Evolutionary conservation across 2,113 vertebrate genomes (phyloP).

Genomic region (Leptosomus discolor): DNA sequence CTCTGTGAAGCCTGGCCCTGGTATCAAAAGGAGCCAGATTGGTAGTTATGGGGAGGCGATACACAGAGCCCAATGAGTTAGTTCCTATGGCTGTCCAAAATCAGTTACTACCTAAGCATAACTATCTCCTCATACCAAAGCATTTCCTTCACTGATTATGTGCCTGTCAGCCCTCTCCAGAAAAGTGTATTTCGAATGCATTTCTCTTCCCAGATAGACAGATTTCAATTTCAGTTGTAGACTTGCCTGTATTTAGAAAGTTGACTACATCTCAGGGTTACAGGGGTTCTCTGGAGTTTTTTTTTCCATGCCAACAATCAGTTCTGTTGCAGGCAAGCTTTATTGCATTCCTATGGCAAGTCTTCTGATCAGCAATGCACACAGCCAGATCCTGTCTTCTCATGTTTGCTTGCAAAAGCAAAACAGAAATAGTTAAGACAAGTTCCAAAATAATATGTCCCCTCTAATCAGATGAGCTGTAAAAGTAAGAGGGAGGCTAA

Average conservation of each 20-base stretch:
- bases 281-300: background rate
- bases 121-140: background rate
- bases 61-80: background rate
- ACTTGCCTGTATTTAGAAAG: background rate
- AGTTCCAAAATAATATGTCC: background rate
- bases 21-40: background rate
- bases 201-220: background rate
- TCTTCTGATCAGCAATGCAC: background rate
- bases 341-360: background rate
- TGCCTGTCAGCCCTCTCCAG: background rate
- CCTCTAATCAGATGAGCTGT: conserved; percentile 7
- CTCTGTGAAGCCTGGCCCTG: background rate
- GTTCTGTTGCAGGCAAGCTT: background rate
- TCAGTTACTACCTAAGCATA: background rate
- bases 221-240: background rate
- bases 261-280: background rate
- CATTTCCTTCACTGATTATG: background rate
- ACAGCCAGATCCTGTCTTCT: background rate
- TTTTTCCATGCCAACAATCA: background rate
- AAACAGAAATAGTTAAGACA: conserved; percentile 11
- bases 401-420: background rate
- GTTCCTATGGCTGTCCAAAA: background rate
- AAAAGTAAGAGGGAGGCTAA: conserved; percentile 26
- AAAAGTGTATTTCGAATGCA: background rate
- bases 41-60: fast-evolving